Evolutionary conservation across 2,797 vertebrate genomes (phyloP).

Genomic region (Adrianichthys oophorus): DNA sequence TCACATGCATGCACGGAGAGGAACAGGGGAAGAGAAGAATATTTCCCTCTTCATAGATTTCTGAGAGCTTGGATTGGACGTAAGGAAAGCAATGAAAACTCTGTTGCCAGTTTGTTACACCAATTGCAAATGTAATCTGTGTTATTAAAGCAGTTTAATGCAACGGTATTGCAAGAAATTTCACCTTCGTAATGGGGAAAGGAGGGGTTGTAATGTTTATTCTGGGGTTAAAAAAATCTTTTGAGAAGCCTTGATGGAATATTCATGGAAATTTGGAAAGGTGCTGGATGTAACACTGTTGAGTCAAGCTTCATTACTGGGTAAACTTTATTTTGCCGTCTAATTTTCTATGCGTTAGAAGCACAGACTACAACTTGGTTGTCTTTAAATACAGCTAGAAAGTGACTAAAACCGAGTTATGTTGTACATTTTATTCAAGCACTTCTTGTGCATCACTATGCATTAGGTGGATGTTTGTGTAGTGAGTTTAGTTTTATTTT

Average conservation of each 20-base stretch:
- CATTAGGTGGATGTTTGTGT: too few species aligned
- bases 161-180: conserved; percentile 1
- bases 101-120: background rate
- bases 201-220: background rate
- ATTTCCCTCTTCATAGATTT: conserved; percentile 4
- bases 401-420: too few species aligned
- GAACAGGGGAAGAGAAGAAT: conserved; percentile 3
- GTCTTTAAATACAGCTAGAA: too few species aligned
- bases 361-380: too few species aligned
- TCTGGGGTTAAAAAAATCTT: background rate
- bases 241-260: background rate
- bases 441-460: too few species aligned
- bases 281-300: too few species aligned
- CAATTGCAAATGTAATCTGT: background rate
- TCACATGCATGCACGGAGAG: conserved; percentile 3
- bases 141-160: background rate
- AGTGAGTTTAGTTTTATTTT: too few species aligned
- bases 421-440: too few species aligned
- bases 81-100: conserved; percentile 9
- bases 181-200: background rate
- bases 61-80: conserved; percentile 4
- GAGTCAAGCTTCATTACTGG: too few species aligned
- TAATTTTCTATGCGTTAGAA: too few species aligned
- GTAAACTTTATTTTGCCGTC: too few species aligned
- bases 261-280: conserved; percentile 1